Evolutionary conservation across 92 coral and sea anemone species (phyloP), one percentile per base, ranked within the genome.

Genomic region (Scolanthus callimorphus): DNA sequence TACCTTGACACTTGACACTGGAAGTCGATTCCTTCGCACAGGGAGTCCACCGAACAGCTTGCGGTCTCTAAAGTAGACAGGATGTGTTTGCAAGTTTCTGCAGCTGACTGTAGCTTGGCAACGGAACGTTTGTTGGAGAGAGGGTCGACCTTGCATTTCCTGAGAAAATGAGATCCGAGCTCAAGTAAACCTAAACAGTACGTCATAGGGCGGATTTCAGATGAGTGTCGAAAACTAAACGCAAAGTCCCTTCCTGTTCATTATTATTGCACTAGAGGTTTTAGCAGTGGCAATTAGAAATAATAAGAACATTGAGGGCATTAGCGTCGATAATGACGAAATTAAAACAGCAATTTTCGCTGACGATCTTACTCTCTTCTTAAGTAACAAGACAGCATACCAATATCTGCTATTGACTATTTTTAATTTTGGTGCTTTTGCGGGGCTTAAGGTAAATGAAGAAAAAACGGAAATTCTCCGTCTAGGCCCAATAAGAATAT

Each of bases 1-100:
- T 57, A 91, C 97, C 92, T 91, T 56, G 97, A 79, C 48, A 91
- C 71, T 54, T 76, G 76, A 30, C 84, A 70, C 62, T 91, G 85
- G 53, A 87, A 76, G 72, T 91, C 97, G 54, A 83, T 68, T 12
- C 97, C 97, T 21, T 83, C 97, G 54, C 83, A 80, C 19, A 91
- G 78, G 1, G 97, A 88, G 37, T 91, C 97, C 2, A 91, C 76
- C 1, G 83, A 85, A 38, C 90, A 85, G 12, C 91, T 76, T 17
- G 97, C 91, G 1, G 96, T 55, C 20, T 89, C 97, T 34, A 85
- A 65, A 34, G 80, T 65, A 2, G 97, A 83, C 27, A 91, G 73
- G 11, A 91, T 80, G 63, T 80, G 86, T 65, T 91, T 91, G 57
- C 95, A 85, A 26, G 74, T 43, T 61, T 91, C 97, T 34, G 97